These are phyloP conservation scores for Morpho achilles DNA, from an alignment of 2,888 invertebrate species.

Conservation along the genomic window DNA sequence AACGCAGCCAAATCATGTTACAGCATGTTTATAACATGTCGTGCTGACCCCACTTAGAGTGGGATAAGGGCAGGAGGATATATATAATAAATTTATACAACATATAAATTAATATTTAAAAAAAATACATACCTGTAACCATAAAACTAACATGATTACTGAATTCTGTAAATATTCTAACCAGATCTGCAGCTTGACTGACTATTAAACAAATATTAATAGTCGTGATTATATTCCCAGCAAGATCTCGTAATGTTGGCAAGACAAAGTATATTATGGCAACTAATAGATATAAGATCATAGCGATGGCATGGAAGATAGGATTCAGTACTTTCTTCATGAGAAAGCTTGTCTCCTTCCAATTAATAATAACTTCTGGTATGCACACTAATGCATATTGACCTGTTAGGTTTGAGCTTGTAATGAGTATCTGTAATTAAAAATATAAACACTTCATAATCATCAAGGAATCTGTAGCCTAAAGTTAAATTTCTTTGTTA, in stretches of 20 bases:
- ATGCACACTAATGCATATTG: constrained; percentile 87
- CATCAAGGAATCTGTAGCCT: too few relatives aligned
- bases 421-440: constrained; percentile 67
- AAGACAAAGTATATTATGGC: constrained; percentile 90
- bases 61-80: too few relatives aligned
- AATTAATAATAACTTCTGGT: constrained; percentile 84
- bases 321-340: constrained; percentile 88
- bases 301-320: constrained; percentile 85
- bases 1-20: too few relatives aligned
- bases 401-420: constrained; percentile 75
- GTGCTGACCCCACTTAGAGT: too few relatives aligned
- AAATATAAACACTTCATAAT: not conserved
- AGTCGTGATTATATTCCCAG: constrained; percentile 91
- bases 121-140: constrained; percentile 82
- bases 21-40: too few relatives aligned
- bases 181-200: constrained; percentile 87
- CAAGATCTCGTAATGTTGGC: constrained; percentile 89
- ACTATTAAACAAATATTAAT: constrained; percentile 88
- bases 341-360: constrained; percentile 86
- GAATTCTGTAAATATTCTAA: constrained; percentile 88
- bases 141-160: constrained; percentile 89
- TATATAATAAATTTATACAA: too few relatives aligned
- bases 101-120: constrained; percentile 1
- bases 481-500: too few relatives aligned
- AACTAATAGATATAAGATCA: constrained; percentile 84